phyloP scores from a whole-genome alignment of 1,140 invertebrate genomes.

The Dolichoris vasculosae region DNA sequence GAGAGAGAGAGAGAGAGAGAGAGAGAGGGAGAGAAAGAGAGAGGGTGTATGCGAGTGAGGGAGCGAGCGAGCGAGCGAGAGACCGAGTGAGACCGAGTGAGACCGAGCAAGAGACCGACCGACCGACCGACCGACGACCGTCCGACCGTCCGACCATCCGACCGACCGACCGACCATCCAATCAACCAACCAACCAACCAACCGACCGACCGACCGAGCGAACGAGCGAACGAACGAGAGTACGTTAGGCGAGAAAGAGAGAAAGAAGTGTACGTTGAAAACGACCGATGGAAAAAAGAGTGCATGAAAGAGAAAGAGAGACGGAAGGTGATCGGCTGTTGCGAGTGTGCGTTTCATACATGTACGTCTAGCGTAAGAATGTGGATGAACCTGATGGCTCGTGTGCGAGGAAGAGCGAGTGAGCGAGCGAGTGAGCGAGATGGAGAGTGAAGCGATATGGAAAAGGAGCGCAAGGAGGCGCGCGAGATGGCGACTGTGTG shows the following conservation, averaged over 20 bases:
- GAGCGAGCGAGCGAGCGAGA: neutral
- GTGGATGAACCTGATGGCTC: neutral
- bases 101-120: neutral
- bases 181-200: too few species aligned
- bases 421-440: neutral
- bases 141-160: too few species aligned
- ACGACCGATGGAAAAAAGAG: slow-evolving; percentile 19
- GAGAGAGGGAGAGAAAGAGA: neutral
- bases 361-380: neutral
- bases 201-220: too few species aligned
- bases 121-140: too few species aligned
- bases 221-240: too few species aligned
- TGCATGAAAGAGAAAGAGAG: slow-evolving; percentile 40
- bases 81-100: neutral
- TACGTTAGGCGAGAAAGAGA: slow-evolving; percentile 1
- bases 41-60: neutral
- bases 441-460: slow-evolving; percentile 49
- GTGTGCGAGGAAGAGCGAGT: neutral
- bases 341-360: neutral
- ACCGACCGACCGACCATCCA: too few species aligned
- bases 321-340: neutral
- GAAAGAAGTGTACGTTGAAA: slow-evolving; percentile 35
- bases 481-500: slow-evolving; percentile 44
- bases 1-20: neutral
- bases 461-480: slow-evolving; percentile 29